Percentiles rank a stretch among this genome's conserved stretches.
Evolutionary conservation across 2,113 vertebrate genomes (phyloP).

Genomic region (Zootoca vivipara): DNA sequence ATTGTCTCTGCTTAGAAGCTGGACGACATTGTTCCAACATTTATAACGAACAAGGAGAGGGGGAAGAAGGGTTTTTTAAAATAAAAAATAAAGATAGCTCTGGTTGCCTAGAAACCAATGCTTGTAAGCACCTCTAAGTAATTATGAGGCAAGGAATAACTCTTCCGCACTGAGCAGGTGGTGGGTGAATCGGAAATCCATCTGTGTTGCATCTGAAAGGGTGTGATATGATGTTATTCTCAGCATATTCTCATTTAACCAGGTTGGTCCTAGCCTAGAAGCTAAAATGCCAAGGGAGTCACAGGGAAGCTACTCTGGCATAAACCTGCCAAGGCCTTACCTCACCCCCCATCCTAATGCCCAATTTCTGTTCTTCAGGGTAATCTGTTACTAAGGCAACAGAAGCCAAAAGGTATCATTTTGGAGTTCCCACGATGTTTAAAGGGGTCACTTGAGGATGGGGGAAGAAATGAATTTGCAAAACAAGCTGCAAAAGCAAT

Average conservation of each 20-base stretch:
- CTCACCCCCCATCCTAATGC: rapidly evolving
- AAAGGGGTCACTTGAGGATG: not conserved
- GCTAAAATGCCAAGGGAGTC: rapidly evolving
- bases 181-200: conserved; percentile 77
- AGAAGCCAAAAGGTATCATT: not conserved
- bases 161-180: conserved; percentile 66
- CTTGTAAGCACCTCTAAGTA: conserved; percentile 72
- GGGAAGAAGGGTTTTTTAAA: conserved; percentile 34
- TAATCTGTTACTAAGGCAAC: conserved; percentile 66
- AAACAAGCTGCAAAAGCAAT: not conserved
- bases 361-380: conserved; percentile 14
- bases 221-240: not conserved
- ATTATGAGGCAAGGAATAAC: conserved; percentile 76
- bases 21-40: conserved; percentile 21
- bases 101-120: conserved; percentile 77
- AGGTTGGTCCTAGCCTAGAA: not conserved
- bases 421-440: not conserved
- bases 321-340: not conserved
- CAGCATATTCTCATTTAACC: not conserved
- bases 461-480: not conserved
- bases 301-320: rapidly evolving
- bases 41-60: conserved; percentile 28
- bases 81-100: conserved; percentile 61
- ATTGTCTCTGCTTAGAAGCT: not conserved
- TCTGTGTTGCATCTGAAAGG: conserved; percentile 72